A percentile compares a stretch with the other conserved stretches of the same genome.
Evolutionary conservation across 2,113 vertebrate genomes (phyloP).

Genomic region (Diadophis punctatus): DNA sequence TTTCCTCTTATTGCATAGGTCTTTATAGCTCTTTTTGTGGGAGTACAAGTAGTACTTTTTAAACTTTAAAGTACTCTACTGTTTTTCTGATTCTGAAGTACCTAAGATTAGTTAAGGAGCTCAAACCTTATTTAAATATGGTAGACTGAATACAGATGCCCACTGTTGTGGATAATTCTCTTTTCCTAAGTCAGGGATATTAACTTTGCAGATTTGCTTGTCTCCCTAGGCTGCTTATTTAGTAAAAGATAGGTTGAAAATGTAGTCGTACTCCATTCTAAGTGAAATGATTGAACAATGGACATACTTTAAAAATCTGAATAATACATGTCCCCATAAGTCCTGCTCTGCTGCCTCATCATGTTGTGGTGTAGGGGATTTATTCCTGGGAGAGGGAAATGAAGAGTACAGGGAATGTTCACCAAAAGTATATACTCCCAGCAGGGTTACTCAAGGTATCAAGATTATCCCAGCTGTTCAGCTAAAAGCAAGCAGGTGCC

Average conservation of each 20-base stretch:
- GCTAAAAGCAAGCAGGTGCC: not conserved
- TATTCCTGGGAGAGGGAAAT: not conserved
- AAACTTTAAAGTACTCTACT: not conserved
- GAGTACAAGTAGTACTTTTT: not conserved
- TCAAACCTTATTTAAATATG: not conserved
- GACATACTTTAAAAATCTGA: slow-evolving; percentile 23
- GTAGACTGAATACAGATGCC: not conserved
- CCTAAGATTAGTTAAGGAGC: not conserved
- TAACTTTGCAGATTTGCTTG: not conserved
- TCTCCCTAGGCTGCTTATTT: not conserved
- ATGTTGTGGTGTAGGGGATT: not conserved
- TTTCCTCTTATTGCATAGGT: not conserved
- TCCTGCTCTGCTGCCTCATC: not conserved
- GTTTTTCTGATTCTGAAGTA: not conserved
- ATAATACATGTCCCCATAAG: not conserved
- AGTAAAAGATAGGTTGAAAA: not conserved
- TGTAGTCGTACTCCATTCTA: not conserved
- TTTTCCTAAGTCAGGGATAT: not conserved
- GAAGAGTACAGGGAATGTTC: not conserved
- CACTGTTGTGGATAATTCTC: slow-evolving; percentile 9
- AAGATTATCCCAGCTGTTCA: not conserved
- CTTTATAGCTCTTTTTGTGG: not conserved
- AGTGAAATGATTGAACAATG: not conserved
- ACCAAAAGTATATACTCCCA: not conserved
- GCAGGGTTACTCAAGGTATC: not conserved